phyloP scores from a whole-genome alignment of 2,113 vertebrate genomes.

The Orientallactaga bullata region DNA sequence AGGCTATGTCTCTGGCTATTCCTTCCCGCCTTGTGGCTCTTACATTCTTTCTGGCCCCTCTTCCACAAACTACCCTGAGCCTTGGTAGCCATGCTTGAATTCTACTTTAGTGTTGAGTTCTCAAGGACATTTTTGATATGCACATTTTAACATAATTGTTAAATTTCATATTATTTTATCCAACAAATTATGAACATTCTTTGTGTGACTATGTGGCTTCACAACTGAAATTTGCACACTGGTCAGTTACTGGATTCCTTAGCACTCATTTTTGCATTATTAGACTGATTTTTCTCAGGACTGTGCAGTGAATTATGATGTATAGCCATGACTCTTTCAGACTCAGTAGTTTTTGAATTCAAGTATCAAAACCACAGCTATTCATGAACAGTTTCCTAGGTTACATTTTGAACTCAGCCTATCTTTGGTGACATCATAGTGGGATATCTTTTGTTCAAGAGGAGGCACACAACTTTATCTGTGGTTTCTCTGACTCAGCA shows the following conservation, averaged over 20 bases:
- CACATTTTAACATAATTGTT: neutral
- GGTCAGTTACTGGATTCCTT: neutral
- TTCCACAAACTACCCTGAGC: no score
- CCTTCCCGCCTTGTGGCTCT: no score
- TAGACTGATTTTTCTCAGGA: slow-evolving; percentile 27
- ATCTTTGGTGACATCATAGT: slow-evolving; percentile 63
- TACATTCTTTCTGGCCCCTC: no score
- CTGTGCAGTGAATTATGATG: slow-evolving; percentile 32
- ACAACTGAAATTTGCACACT: neutral
- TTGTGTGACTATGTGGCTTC: neutral
- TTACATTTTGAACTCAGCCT: slow-evolving; percentile 32
- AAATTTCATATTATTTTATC: slow-evolving; percentile 39
- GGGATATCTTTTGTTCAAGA: slow-evolving; percentile 54
- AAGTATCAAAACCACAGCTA: slow-evolving; percentile 31
- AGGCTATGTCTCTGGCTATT: no score
- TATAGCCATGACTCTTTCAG: neutral
- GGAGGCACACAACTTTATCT: slow-evolving; percentile 15
- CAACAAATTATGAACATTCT: neutral
- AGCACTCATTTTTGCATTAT: neutral
- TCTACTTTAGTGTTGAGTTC: no score
- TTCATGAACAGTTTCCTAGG: slow-evolving; percentile 56
- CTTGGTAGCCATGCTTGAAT: no score
- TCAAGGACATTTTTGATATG: neutral
- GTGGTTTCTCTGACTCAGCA: slow-evolving; percentile 62
- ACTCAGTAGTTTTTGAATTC: slow-evolving; percentile 24